Percentiles rank a stretch among this genome's conserved stretches.
Conservation (phyloP, 2,797 vertebrate genomes). For the Melanotaenia nigrans region DNA sequence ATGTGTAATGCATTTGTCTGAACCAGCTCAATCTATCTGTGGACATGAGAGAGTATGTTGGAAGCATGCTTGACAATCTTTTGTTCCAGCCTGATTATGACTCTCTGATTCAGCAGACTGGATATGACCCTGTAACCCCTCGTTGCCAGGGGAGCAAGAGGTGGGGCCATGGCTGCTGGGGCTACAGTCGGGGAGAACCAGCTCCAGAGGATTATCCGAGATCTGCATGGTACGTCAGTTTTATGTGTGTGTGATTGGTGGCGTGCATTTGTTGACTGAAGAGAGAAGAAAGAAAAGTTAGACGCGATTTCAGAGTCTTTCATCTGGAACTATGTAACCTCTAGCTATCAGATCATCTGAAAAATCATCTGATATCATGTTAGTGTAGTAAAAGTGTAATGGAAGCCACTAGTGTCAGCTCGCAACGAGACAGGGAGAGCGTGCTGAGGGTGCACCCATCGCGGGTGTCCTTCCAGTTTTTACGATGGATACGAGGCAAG, state of each 20-base stretch:
- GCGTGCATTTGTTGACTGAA: constrained; percentile 18
- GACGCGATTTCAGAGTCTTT: constrained; percentile 21
- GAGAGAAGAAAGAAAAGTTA: constrained; percentile 33
- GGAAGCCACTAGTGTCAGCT: constrained; percentile 50
- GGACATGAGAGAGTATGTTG: constrained; percentile 14
- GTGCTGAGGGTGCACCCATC: constrained; percentile 58
- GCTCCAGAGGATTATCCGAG: constrained; percentile 94
- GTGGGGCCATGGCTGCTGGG: constrained; percentile 86
- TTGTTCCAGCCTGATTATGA: constrained; percentile 65
- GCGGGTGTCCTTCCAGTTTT: constrained; percentile 70
- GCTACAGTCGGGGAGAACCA: constrained; percentile 86
- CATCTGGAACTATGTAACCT: constrained; percentile 21
- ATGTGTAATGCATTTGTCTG: background rate
- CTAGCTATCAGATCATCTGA: constrained; percentile 16
- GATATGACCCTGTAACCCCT: constrained; percentile 76
- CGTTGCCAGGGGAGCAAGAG: constrained; percentile 65
- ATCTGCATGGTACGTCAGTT: constrained; percentile 89
- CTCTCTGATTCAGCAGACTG: constrained; percentile 80
- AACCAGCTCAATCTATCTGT: constrained; percentile 5
- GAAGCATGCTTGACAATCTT: constrained; percentile 40
- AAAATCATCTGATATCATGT: constrained; percentile 32
- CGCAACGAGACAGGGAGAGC: constrained; percentile 63
- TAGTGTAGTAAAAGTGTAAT: constrained; percentile 46
- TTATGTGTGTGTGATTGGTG: constrained; percentile 37
- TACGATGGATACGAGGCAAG: constrained; percentile 77